Conservation (phyloP, 2,797 vertebrate genomes). For the Moxostoma hubbsi region DNA sequence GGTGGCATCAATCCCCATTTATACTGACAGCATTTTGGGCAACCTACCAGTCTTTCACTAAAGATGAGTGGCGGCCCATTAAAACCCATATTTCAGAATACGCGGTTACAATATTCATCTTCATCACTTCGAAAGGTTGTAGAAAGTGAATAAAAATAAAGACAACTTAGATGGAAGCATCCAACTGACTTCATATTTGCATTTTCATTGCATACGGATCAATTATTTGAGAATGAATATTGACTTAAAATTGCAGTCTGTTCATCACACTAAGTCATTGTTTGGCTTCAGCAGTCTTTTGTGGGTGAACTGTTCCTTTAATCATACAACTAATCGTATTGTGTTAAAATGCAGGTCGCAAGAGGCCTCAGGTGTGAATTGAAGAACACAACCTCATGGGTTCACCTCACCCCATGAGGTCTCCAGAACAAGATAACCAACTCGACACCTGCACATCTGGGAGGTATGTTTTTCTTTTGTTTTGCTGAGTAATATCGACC, state of each 20-base stretch:
- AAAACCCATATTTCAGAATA: conserved; percentile 46
- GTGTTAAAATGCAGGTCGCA: conserved; percentile 3
- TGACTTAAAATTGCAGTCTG: no score
- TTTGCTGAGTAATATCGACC: conserved; percentile 45
- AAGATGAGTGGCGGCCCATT: conserved; percentile 58
- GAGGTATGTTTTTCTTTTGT: conserved; percentile 8
- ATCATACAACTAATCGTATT: no score
- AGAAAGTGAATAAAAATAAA: no score
- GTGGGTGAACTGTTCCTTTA: no score
- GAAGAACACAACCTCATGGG: conserved; percentile 9
- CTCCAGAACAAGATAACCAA: conserved; percentile 14
- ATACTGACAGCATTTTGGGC: conserved; percentile 51
- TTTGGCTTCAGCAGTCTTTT: no score
- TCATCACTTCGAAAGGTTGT: no score
- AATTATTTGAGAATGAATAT: no score
- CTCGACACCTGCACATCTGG: conserved; percentile 36
- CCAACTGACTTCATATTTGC: no score
- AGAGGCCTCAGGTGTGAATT: background rate
- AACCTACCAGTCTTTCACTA: conserved; percentile 52
- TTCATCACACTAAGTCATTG: no score
- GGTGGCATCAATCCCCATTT: conserved; percentile 55
- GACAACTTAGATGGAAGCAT: no score
- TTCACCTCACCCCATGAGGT: conserved; percentile 12
- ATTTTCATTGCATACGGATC: no score
- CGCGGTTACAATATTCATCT: no score